Evolutionary conservation across 2,797 vertebrate genomes (phyloP).

Genomic region (Synanceia verrucosa): DNA sequence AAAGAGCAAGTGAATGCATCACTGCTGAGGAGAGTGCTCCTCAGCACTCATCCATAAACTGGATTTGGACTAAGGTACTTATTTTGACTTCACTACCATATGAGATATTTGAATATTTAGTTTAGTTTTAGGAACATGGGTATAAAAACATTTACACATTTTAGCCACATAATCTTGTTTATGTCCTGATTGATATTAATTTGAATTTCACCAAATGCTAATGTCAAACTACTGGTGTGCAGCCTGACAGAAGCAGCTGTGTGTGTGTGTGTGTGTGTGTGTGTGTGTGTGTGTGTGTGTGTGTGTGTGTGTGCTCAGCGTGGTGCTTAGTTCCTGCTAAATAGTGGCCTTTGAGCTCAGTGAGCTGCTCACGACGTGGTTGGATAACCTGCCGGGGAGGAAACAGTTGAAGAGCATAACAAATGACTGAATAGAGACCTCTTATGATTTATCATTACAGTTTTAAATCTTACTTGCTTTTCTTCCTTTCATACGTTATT

Average conservation of each 20-base stretch:
- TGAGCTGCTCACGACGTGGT: slow-evolving; percentile 1
- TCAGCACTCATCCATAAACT: too few relatives aligned
- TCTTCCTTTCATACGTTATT: neutral
- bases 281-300: neutral
- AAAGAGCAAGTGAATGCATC: too few relatives aligned
- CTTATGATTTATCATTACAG: neutral
- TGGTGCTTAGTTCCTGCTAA: neutral
- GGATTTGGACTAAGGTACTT: too few relatives aligned
- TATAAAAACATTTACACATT: too few relatives aligned
- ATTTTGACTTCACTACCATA: too few relatives aligned
- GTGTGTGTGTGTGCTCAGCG: neutral
- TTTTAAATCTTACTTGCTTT: neutral
- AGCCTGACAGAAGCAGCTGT: neutral
- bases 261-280: neutral
- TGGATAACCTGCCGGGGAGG: slow-evolving; percentile 9
- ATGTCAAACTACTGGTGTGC: too few relatives aligned
- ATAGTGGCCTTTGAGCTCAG: slow-evolving; percentile 9
- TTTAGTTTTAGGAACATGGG: too few relatives aligned
- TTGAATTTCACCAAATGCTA: too few relatives aligned
- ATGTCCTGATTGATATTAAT: too few relatives aligned
- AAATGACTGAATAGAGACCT: slow-evolving; percentile 6
- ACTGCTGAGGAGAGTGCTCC: too few relatives aligned
- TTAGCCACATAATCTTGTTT: too few relatives aligned
- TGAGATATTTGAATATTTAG: too few relatives aligned
- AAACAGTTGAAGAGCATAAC: slow-evolving; percentile 25